phyloP scores from a whole-genome alignment of 2,797 vertebrate genomes.

The Cichlasoma orientale region DNA sequence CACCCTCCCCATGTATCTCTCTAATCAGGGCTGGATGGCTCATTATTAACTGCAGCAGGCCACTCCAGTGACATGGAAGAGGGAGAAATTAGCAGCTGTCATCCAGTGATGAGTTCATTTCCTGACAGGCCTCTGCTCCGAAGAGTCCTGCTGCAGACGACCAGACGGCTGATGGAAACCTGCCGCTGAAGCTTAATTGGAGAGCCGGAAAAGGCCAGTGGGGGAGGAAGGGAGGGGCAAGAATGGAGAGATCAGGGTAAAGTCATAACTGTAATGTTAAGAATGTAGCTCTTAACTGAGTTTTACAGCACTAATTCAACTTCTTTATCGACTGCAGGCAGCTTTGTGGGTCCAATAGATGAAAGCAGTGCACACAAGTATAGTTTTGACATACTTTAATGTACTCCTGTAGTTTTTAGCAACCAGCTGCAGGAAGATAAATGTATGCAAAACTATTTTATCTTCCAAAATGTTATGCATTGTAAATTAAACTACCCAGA shows the following conservation, averaged over 20 bases:
- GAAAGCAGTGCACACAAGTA: background rate
- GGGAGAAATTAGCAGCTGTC: conserved; percentile 98
- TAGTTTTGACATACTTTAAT: background rate
- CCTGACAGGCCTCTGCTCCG: conserved; percentile 93
- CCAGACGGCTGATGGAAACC: conserved; percentile 91
- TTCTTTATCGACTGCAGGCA: background rate
- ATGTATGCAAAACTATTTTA: background rate
- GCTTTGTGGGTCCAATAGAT: background rate
- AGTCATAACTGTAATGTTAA: conserved; percentile 30
- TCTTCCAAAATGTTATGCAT: background rate
- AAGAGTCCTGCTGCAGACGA: conserved; percentile 88
- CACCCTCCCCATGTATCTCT: conserved; percentile 48
- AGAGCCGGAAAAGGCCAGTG: conserved; percentile 84
- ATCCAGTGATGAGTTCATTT: conserved; percentile 97
- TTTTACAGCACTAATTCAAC: background rate
- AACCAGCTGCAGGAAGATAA: background rate
- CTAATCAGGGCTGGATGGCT: conserved; percentile 94
- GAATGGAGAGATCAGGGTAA: conserved; percentile 42
- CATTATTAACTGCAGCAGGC: conserved; percentile 94
- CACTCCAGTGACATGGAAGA: conserved; percentile 93
- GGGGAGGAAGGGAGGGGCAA: conserved; percentile 45
- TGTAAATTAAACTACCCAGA: background rate
- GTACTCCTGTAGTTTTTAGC: background rate
- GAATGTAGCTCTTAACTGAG: background rate
- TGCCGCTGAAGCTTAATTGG: conserved; percentile 89